Percentiles rank a stretch among this genome's conserved stretches.
These are phyloP conservation scores for Dolichomitus sp. DNA, from an alignment of 2,888 invertebrate species.

Conservation along the genomic window DNA sequence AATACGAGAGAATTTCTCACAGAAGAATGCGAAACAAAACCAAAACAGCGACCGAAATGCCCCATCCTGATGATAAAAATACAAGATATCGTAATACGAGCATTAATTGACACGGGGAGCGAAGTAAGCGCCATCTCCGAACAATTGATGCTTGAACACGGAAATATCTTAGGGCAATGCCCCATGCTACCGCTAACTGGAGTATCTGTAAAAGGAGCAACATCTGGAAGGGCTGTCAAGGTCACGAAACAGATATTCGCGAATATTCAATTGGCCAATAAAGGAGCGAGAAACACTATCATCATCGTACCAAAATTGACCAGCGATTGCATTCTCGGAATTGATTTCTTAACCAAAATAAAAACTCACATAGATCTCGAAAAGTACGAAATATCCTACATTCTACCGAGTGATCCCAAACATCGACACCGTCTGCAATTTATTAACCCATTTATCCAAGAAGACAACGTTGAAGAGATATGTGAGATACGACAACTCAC, in stretches of 20 bases:
- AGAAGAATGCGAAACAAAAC: not conserved
- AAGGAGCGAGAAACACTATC: not conserved
- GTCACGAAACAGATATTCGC: slow-evolving; percentile 17
- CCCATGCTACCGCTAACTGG: not conserved
- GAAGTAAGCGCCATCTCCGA: slow-evolving; percentile 14
- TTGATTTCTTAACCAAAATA: slow-evolving; percentile 13
- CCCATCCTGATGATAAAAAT: not conserved
- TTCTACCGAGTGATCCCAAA: not conserved
- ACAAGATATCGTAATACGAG: not conserved
- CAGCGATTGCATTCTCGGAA: slow-evolving; percentile 1
- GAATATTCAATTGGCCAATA: not conserved
- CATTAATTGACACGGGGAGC: slow-evolving; percentile 25
- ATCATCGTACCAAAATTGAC: slow-evolving; percentile 20
- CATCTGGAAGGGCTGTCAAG: not conserved
- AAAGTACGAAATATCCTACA: not conserved
- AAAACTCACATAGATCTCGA: not conserved
- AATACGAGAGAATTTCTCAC: not conserved
- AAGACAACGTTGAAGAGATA: no score
- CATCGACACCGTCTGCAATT: not conserved
- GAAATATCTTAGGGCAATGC: not conserved
- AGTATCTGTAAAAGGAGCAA: slow-evolving; percentile 7
- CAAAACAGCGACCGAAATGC: not conserved
- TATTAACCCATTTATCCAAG: not conserved
- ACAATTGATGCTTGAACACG: not conserved
- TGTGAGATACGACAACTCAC: not conserved